Conservation (phyloP, 2,888 invertebrate species). For the Ichneumoninae sp. region DNA sequence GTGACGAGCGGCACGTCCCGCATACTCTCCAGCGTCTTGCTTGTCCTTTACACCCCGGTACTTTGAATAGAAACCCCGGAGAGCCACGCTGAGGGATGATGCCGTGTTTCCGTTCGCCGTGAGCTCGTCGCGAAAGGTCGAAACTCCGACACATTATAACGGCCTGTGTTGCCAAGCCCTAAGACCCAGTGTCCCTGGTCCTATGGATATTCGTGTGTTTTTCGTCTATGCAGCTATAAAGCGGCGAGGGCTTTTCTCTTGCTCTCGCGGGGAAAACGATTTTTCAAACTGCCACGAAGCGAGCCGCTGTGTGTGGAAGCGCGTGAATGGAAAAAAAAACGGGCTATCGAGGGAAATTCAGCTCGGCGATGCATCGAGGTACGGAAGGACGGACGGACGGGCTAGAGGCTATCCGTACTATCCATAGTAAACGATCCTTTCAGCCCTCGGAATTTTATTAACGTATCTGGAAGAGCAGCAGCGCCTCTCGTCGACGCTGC, state of each 20-base stretch:
- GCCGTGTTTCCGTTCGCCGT: constrained; percentile 15
- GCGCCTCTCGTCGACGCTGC: constrained; percentile 69
- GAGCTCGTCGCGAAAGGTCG: neutral
- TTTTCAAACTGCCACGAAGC: constrained; percentile 37
- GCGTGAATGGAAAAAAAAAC: constrained; percentile 29
- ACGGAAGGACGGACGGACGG: constrained; percentile 71
- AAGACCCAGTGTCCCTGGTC: neutral
- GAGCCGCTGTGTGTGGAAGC: neutral
- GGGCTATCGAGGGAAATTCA: constrained; percentile 64
- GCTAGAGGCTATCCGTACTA: constrained; percentile 71
- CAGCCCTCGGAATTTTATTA: constrained; percentile 81
- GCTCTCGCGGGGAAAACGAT: constrained; percentile 36
- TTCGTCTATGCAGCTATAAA: neutral
- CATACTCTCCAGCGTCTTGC: constrained; percentile 3
- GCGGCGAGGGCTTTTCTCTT: constrained; percentile 17
- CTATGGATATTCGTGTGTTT: neutral
- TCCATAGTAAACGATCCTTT: constrained; percentile 70
- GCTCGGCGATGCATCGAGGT: constrained; percentile 76
- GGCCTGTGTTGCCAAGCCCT: constrained; percentile 1
- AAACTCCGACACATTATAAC: neutral
- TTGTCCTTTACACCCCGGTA: constrained; percentile 8
- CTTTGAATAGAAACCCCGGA: constrained; percentile 9
- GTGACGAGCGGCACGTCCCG: constrained; percentile 44
- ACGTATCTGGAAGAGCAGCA: constrained; percentile 70
- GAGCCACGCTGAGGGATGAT: constrained; percentile 5